Conservation (phyloP, 2,797 vertebrate genomes). For the Acrossocheilus wenchowensis region DNA sequence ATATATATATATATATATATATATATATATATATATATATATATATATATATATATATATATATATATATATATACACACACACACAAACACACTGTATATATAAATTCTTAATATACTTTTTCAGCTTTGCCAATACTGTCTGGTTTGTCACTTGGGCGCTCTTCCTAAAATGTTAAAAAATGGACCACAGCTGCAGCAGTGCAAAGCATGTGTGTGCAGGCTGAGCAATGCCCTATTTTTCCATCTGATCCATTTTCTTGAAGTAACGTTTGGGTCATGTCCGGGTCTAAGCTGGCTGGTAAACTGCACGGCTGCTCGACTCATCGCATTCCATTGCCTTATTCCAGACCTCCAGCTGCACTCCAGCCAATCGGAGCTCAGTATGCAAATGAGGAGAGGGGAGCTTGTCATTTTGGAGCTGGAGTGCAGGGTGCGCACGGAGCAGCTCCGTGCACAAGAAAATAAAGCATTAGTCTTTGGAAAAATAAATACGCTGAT, state of each 20-base stretch:
- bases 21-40: not conserved
- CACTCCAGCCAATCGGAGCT: conserved; percentile 55
- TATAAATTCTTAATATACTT: not conserved
- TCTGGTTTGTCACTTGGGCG: conserved; percentile 13
- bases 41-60: not conserved
- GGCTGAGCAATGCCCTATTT: conserved; percentile 32
- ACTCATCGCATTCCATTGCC: conserved; percentile 51
- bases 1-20: not conserved
- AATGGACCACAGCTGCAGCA: conserved; percentile 26
- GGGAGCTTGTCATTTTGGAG: conserved; percentile 63
- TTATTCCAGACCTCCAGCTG: conserved; percentile 37
- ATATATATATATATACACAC: not conserved
- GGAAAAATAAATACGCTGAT: conserved; percentile 53
- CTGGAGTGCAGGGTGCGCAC: conserved; percentile 82
- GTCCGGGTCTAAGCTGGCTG: conserved; percentile 29
- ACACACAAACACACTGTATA: no score
- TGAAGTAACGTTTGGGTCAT: conserved; percentile 31
- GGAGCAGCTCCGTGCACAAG: conserved; percentile 66
- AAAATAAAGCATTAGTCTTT: conserved; percentile 29
- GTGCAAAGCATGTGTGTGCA: conserved; percentile 28
- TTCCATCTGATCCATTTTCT: conserved; percentile 44
- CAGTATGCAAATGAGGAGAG: conserved; percentile 67
- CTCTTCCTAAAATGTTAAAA: conserved; percentile 19
- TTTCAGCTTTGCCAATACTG: conserved; percentile 3
- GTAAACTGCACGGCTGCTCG: conserved; percentile 46